Percentiles rank a stretch among this genome's conserved stretches.
Evolutionary conservation across 2,888 invertebrate species (phyloP).

Genomic region (Adelognathus sp.): DNA sequence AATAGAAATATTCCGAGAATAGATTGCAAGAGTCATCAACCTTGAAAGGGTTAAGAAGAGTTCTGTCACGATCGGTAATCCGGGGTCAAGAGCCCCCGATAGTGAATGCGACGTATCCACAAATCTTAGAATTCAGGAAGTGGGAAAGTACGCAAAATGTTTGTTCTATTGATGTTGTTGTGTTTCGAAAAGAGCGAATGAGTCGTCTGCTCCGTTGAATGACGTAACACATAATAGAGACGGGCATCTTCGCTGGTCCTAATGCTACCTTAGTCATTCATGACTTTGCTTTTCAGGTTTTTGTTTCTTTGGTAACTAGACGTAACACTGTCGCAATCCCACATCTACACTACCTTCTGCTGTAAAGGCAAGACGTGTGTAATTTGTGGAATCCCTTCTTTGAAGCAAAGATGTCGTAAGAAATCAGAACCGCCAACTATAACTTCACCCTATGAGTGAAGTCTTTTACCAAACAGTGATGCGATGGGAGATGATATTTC

Average conservation of each 20-base stretch:
- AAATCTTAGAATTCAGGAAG: conserved; percentile 14
- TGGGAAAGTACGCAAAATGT: conserved; percentile 35
- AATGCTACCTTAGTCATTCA: not conserved
- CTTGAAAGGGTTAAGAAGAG: not conserved
- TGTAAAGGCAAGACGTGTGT: not conserved
- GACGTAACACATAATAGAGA: conserved; percentile 20
- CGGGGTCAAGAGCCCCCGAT: not conserved
- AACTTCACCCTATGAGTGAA: not conserved
- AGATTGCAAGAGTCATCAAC: not conserved
- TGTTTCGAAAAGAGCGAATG: conserved; percentile 10
- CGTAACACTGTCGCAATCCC: not conserved
- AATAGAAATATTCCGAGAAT: too few species aligned
- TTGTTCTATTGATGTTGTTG: conserved; percentile 24
- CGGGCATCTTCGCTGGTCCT: not conserved
- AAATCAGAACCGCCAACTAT: not conserved
- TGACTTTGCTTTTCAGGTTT: not conserved
- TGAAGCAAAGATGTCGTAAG: not conserved
- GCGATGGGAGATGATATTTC: not conserved
- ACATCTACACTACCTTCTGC: not conserved
- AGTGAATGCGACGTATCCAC: not conserved
- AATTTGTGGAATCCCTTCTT: not conserved
- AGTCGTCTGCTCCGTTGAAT: conserved; percentile 22
- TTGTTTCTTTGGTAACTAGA: not conserved
- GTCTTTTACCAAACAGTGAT: not conserved
- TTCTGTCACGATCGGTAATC: not conserved